Evolutionary conservation across 37 sponge, comb jelly and placozoan species (phyloP).

Genomic region (Spongilla lacustris): DNA sequence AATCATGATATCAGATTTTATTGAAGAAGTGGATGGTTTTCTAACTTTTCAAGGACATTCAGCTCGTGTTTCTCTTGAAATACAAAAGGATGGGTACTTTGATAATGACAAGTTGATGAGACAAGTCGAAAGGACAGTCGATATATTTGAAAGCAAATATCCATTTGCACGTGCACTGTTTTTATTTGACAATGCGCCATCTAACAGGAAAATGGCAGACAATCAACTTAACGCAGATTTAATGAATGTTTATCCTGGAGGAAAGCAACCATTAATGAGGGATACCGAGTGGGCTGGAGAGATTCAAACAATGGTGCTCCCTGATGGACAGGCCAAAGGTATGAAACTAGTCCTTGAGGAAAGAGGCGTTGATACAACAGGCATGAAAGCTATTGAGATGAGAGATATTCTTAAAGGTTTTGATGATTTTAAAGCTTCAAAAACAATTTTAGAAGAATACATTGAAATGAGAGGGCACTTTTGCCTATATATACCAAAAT

Average conservation of each 20-base stretch:
- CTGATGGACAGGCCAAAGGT: slow-evolving; percentile 1
- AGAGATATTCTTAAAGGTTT: too few relatives aligned
- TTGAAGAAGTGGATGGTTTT: slow-evolving; percentile 34
- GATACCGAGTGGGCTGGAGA: slow-evolving; percentile 4
- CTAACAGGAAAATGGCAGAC: not conserved
- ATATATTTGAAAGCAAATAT: slow-evolving; percentile 16
- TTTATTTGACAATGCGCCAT: slow-evolving; percentile 17
- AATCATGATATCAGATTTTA: slow-evolving; percentile 40
- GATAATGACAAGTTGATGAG: slow-evolving; percentile 1
- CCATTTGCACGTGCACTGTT: not conserved
- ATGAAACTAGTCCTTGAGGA: slow-evolving; percentile 16
- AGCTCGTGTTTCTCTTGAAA: slow-evolving; percentile 26
- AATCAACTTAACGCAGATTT: not conserved
- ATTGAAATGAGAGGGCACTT: not conserved
- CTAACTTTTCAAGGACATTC: slow-evolving; percentile 4
- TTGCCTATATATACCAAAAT: slow-evolving; percentile 4
- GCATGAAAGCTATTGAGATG: too few relatives aligned
- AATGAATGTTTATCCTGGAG: slow-evolving; percentile 1
- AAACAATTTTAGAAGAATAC: slow-evolving; percentile 5
- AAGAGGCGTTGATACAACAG: slow-evolving; percentile 10
- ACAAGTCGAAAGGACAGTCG: slow-evolving; percentile 9
- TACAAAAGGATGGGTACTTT: slow-evolving; percentile 21
- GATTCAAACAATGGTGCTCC: not conserved
- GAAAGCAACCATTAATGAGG: slow-evolving; percentile 6
- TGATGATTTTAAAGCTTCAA: not conserved